Conservation (phyloP, 2,797 vertebrate genomes). For the Champsocephalus gunnari region DNA sequence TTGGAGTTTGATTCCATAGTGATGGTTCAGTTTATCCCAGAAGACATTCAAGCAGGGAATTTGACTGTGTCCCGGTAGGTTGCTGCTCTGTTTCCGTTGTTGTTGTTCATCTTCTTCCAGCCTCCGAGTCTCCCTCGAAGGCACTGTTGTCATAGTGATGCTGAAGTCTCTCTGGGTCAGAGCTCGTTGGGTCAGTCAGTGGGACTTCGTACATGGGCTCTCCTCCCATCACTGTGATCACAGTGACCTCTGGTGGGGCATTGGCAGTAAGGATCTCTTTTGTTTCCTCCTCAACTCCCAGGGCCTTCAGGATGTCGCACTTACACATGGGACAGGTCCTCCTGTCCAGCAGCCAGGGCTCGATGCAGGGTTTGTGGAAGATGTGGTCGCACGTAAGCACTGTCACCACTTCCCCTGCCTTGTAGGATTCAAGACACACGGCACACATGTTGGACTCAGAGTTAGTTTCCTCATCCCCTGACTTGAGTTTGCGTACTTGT, state of each 20-base stretch:
- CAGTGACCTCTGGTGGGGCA: constrained; percentile 74
- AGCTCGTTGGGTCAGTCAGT: constrained; percentile 58
- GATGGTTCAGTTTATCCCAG: constrained; percentile 16
- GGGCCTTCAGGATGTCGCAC: constrained; percentile 92
- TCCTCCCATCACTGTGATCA: constrained; percentile 73
- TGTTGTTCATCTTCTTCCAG: constrained; percentile 58
- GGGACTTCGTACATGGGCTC: constrained; percentile 73
- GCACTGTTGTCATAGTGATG: constrained; percentile 80
- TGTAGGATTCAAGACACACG: constrained; percentile 94
- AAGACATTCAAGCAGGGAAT: constrained; percentile 34
- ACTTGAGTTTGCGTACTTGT: constrained; percentile 88
- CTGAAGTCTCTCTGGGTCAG: constrained; percentile 51
- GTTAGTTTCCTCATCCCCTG: constrained; percentile 88
- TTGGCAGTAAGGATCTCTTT: constrained; percentile 40
- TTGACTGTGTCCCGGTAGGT: constrained; percentile 32
- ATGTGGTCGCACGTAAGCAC: constrained; percentile 94
- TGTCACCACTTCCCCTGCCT: constrained; percentile 89
- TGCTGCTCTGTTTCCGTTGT: constrained; percentile 37
- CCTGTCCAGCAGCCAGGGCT: constrained; percentile 94
- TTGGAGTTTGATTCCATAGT: constrained; percentile 36
- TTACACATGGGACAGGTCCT: constrained; percentile 97
- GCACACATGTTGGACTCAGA: constrained; percentile 90
- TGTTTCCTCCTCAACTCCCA: constrained; percentile 86
- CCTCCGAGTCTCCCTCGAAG: constrained; percentile 70
- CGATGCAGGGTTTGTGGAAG: constrained; percentile 94